phyloP scores from a whole-genome alignment of 2,113 vertebrate species.

The Ceyx cyanopectus region DNA sequence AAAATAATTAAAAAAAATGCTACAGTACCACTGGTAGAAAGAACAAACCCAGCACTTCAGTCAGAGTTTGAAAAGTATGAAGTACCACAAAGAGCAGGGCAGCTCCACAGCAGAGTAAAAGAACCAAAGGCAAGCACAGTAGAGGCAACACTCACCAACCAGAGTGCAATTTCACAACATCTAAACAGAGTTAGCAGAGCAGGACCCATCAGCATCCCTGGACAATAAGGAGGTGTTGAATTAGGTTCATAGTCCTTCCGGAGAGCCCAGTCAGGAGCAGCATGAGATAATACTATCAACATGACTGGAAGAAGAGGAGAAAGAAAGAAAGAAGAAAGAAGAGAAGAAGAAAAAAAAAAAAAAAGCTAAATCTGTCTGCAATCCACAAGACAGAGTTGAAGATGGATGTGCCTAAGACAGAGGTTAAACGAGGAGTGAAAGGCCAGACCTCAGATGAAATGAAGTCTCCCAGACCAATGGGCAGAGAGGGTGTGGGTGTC shows the following conservation, averaged over 20 bases:
- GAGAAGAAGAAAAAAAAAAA: no score
- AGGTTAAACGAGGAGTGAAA: neutral
- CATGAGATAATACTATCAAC: neutral
- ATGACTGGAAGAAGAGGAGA: neutral
- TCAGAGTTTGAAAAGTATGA: neutral
- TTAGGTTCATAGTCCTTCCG: neutral
- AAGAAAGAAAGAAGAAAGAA: no score
- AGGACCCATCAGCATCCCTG: neutral
- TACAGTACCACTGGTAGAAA: neutral
- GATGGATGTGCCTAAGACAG: rapidly evolving
- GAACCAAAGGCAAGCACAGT: neutral
- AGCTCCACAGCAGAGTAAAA: neutral
- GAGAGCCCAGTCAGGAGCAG: neutral
- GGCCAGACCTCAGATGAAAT: neutral
- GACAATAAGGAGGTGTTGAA: neutral
- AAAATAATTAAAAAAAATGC: neutral
- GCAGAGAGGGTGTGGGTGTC: neutral
- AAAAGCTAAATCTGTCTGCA: neutral
- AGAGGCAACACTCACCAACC: neutral
- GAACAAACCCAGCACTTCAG: neutral
- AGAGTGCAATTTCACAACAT: neutral
- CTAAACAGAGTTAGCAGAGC: neutral
- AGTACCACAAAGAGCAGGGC: neutral
- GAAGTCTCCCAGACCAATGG: neutral
- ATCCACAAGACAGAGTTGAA: neutral